Percentiles rank a stretch among this genome's conserved stretches.
phyloP scores from a whole-genome alignment of 1,140 invertebrate species.

The Drosophila suzukii region DNA sequence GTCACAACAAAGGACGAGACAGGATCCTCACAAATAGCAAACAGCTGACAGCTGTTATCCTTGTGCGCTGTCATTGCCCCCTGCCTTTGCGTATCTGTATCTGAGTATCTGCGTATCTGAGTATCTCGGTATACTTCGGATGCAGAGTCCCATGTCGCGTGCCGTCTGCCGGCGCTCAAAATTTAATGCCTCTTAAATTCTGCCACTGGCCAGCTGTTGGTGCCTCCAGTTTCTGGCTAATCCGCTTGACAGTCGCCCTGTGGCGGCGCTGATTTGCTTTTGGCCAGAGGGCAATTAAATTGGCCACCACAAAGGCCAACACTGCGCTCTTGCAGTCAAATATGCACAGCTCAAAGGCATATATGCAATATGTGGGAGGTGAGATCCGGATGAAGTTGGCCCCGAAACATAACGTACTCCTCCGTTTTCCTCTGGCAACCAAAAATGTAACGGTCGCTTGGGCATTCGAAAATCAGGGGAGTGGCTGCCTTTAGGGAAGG shows the following conservation, averaged over 20 bases:
- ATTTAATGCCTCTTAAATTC: constrained; percentile 50
- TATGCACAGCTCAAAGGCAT: constrained; percentile 15
- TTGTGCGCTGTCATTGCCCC: constrained; percentile 67
- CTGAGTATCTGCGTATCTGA: not conserved
- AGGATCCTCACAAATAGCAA: constrained; percentile 68
- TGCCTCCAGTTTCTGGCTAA: constrained; percentile 24
- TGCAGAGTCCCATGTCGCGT: constrained; percentile 51
- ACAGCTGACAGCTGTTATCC: constrained; percentile 79
- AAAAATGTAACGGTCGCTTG: constrained; percentile 75
- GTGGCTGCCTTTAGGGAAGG: constrained; percentile 25
- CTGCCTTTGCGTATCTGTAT: constrained; percentile 8
- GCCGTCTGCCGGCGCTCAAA: constrained; percentile 44
- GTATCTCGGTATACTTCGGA: constrained; percentile 15
- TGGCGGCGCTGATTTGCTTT: constrained; percentile 46
- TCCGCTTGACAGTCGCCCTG: constrained; percentile 38
- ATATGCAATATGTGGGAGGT: constrained; percentile 6
- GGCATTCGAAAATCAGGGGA: constrained; percentile 8
- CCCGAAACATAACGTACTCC: not conserved
- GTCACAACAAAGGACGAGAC: constrained; percentile 47
- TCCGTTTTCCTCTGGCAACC: not conserved
- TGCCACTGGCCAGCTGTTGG: constrained; percentile 38
- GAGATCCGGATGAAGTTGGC: constrained; percentile 10
- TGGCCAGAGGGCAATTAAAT: constrained; percentile 64
- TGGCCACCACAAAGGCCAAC: constrained; percentile 42
- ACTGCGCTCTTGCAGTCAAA: constrained; percentile 15